These are phyloP conservation scores for Hyposoter didymator DNA, from an alignment of 2,888 invertebrate species.

Conservation along the genomic window DNA sequence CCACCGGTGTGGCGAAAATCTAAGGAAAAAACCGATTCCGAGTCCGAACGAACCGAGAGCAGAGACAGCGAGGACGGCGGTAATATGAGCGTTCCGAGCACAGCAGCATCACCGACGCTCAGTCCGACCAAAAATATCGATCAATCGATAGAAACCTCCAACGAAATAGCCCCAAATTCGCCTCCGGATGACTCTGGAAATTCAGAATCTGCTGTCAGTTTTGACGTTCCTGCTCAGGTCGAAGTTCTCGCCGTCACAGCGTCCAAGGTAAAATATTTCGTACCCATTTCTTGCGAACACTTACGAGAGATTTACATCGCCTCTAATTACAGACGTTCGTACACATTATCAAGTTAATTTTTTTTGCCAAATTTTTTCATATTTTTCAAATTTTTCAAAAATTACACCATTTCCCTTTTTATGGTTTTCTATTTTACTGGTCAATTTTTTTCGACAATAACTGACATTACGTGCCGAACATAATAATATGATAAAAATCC, in stretches of 20 bases:
- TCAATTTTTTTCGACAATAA: no score
- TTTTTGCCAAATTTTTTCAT: neutral
- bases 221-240: slow-evolving; percentile 80
- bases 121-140: slow-evolving; percentile 69
- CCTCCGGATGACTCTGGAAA: slow-evolving; percentile 61
- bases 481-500: no score
- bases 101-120: slow-evolving; percentile 71
- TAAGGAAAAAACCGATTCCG: slow-evolving; percentile 77
- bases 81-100: slow-evolving; percentile 74
- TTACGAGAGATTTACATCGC: no score
- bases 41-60: slow-evolving; percentile 68
- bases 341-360: no score
- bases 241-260: slow-evolving; percentile 80
- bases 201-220: slow-evolving; percentile 80
- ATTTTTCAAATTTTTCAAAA: neutral
- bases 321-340: no score
- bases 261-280: slow-evolving; percentile 77
- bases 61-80: slow-evolving; percentile 78
- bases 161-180: slow-evolving; percentile 68
- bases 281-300: neutral
- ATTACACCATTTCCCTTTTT: neutral
- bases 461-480: no score
- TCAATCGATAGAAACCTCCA: slow-evolving; percentile 67
- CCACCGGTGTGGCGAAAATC: slow-evolving; percentile 76
- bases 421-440: no score